Evolutionary conservation across 2,888 invertebrate species (phyloP), one percentile per base, ranked within the genome.

Genomic region (Oegoconia quadripuncta): DNA sequence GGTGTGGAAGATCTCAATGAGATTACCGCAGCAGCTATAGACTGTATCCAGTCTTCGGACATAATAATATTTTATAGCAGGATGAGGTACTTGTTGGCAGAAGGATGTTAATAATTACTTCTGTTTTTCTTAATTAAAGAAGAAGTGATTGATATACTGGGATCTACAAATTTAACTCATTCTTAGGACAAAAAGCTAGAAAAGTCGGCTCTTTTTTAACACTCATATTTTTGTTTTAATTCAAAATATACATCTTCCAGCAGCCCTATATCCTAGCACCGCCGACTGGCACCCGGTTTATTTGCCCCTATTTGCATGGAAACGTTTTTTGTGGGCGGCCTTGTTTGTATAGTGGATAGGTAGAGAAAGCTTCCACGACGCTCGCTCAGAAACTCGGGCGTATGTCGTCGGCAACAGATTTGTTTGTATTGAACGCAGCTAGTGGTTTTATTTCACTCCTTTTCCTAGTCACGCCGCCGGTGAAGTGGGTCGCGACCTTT

Each of bases 251-350:
- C n/a, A 11, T 22, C 11, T 52, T 52, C 49, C 44, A 55, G 58
- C 42, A 28, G 37, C 42, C 56, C 42, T 60, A 66, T 48, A 58
- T 74, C 73, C 36, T 28, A 28, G 57, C 46, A 42, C 46, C 57
- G 57, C 59, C 65, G 72, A 69, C 76, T 75, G 74, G 67, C 74
- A 74, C 75, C 66, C 74, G 73, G 76, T 84, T 83, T 87, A 84
- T 87, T 86, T 84, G 82, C 76, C 70, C 76, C 67, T 83, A 86
- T 87, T 87, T 87, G 84, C 86, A 87, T 87, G 77, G 79, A 84
- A 87, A 86, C 83, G 86, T 86, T 87, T 86, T 82, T 87, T 84
- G 81, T 78, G 79, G 82, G 78, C 77, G 80, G 77, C 64, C 81
- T 78, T 83, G 82, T 86, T 84, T 86, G 83, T 80, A 74, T 70